Percentiles rank a stretch among this genome's conserved stretches.
These are phyloP conservation scores for Empis stercorea DNA, from an alignment of 2,888 invertebrate genomes.

Conservation along the genomic window DNA sequence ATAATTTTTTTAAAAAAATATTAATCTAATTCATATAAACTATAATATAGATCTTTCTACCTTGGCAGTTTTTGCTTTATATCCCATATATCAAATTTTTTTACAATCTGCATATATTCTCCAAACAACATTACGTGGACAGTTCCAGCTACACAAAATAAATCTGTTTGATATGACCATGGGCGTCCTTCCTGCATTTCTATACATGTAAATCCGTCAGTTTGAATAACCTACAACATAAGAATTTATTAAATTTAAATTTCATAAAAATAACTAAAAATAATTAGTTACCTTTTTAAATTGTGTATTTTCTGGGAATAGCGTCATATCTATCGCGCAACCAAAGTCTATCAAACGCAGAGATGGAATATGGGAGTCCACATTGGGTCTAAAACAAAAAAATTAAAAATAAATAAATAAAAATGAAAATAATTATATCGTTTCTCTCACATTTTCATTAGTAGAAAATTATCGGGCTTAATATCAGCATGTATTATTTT, in stretches of 20 bases:
- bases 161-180: conserved; percentile 93
- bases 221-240: conserved; percentile 49
- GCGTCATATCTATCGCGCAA: conserved; percentile 85
- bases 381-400: conserved; percentile 31
- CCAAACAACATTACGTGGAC: conserved; percentile 80
- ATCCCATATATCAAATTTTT: conserved; percentile 51
- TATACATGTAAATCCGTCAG: conserved; percentile 72
- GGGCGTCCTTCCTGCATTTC: conserved; percentile 86
- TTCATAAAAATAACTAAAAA: not conserved
- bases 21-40: no score
- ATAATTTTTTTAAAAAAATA: no score
- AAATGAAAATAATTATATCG: conserved; percentile 21
- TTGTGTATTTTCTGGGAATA: conserved; percentile 65
- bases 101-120: conserved; percentile 75
- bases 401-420: conserved; percentile 4
- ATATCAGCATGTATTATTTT: conserved; percentile 91
- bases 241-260: not conserved
- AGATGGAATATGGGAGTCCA: conserved; percentile 53
- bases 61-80: conserved; percentile 59
- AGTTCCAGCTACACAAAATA: conserved; percentile 81
- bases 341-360: conserved; percentile 90
- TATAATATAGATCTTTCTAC: no score
- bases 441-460: conserved; percentile 64
- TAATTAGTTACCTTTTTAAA: conserved; percentile 47
- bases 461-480: conserved; percentile 89